A percentile compares a stretch with the other conserved stretches of the same genome.
Evolutionary conservation across 2,888 invertebrate species (phyloP).

Genomic region (Belgica antarctica): DNA sequence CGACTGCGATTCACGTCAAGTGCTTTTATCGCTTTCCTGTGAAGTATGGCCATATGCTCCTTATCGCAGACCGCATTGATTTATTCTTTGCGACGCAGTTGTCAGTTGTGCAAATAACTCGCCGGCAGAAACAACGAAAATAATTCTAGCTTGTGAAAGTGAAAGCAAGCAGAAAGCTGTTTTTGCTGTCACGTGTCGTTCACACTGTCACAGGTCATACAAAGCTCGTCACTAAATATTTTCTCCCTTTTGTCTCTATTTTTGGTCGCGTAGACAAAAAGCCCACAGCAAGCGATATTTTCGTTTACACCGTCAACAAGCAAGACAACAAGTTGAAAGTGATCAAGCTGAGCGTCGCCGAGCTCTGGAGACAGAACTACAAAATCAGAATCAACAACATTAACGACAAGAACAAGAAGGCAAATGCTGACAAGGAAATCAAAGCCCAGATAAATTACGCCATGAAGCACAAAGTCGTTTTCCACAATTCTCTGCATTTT

Average conservation of each 20-base stretch:
- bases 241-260: not conserved
- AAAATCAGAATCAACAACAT: slow-evolving; percentile 71
- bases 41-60: no score
- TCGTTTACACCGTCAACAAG: slow-evolving; percentile 62
- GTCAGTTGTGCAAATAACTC: no score
- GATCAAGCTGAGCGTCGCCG: slow-evolving; percentile 61
- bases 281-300: slow-evolving; percentile 70
- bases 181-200: no score
- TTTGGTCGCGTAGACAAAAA: slow-evolving; percentile 61
- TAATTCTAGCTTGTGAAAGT: not conserved
- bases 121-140: not conserved
- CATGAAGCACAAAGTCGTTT: slow-evolving; percentile 28
- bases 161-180: no score
- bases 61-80: no score
- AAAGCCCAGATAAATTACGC: slow-evolving; percentile 55
- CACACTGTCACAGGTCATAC: not conserved
- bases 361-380: slow-evolving; percentile 68
- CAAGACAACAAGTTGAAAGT: slow-evolving; percentile 61
- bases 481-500: slow-evolving; percentile 66
- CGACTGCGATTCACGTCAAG: no score
- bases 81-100: no score
- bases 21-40: no score
- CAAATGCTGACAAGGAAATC: slow-evolving; percentile 67
- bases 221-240: no score
- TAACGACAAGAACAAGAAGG: slow-evolving; percentile 67